A percentile compares a stretch with the other conserved stretches of the same genome.
phyloP scores from a whole-genome alignment of 2,888 invertebrate genomes.

The Melanophora roralis region DNA sequence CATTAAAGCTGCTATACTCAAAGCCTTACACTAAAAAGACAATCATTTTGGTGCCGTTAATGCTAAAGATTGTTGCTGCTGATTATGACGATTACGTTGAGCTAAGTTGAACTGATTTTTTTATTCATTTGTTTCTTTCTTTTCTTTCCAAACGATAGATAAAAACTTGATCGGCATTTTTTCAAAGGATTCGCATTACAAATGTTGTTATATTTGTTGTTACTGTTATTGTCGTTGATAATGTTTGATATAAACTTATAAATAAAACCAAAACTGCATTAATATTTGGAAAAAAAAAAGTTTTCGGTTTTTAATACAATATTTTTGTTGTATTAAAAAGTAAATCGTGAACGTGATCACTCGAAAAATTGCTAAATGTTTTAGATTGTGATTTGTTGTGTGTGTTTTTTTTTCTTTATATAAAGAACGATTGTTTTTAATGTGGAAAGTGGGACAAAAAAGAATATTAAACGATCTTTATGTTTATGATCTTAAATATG shows the following conservation, averaged over 20 bases:
- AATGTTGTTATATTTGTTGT: constrained; percentile 38
- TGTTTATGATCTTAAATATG: constrained; percentile 52
- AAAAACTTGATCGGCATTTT: constrained; percentile 62
- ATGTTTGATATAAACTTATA: constrained; percentile 51
- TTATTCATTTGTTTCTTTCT: constrained; percentile 14
- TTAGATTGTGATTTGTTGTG: constrained; percentile 30
- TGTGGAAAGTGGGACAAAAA: constrained; percentile 19
- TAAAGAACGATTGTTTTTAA: constrained; percentile 5
- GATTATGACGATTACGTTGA: constrained; percentile 54
- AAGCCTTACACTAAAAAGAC: constrained; percentile 21
- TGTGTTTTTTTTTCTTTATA: constrained; percentile 4
- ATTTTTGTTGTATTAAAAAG: constrained; percentile 56
- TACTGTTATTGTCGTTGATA: constrained; percentile 50
- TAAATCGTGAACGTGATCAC: constrained; percentile 62
- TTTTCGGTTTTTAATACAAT: constrained; percentile 35
- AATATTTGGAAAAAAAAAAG: constrained; percentile 23
- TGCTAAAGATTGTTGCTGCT: constrained; percentile 34
- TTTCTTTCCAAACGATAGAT: constrained; percentile 66
- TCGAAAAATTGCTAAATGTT: constrained; percentile 59
- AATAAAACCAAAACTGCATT: constrained; percentile 38
- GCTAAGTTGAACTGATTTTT: constrained; percentile 36
- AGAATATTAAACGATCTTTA: constrained; percentile 23
- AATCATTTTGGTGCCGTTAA: constrained; percentile 50
- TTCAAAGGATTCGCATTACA: constrained; percentile 56
- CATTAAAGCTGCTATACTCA: not conserved